Conservation (phyloP, 2,888 invertebrate genomes). For the Eupithecia exiguata region DNA sequence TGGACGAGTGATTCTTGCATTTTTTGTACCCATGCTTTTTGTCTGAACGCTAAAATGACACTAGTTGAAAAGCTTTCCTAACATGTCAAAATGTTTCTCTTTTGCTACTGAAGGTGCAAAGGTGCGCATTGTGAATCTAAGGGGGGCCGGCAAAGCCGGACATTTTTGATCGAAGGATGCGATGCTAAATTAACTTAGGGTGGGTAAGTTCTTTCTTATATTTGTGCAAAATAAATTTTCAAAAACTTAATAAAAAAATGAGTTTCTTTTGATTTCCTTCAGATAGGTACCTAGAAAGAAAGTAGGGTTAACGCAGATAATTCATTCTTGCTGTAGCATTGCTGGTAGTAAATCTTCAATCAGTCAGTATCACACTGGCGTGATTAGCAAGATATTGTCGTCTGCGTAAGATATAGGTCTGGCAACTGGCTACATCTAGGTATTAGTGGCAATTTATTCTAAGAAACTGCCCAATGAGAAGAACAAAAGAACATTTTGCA, state of each 20-base stretch:
- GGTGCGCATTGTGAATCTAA: no score
- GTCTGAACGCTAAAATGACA: no score
- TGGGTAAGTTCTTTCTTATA: background rate
- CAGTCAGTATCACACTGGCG: background rate
- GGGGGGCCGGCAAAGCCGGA: no score
- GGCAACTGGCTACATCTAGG: background rate
- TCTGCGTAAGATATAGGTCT: background rate
- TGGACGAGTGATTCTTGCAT: no score
- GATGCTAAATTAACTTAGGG: no score
- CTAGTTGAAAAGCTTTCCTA: no score
- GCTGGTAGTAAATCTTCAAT: background rate
- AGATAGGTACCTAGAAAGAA: no score
- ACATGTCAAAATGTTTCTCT: no score
- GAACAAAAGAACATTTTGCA: conserved; percentile 18
- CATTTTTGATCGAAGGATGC: no score
- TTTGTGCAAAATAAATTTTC: background rate
- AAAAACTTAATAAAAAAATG: background rate
- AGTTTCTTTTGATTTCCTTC: no score
- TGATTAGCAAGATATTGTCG: background rate
- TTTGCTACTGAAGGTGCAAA: no score
- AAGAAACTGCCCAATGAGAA: background rate
- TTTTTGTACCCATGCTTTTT: no score
- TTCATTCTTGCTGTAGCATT: background rate
- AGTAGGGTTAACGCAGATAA: background rate
- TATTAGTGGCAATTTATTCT: background rate